Evolutionary conservation across 2,888 invertebrate genomes (phyloP).

Genomic region (Cotesia congregata): DNA sequence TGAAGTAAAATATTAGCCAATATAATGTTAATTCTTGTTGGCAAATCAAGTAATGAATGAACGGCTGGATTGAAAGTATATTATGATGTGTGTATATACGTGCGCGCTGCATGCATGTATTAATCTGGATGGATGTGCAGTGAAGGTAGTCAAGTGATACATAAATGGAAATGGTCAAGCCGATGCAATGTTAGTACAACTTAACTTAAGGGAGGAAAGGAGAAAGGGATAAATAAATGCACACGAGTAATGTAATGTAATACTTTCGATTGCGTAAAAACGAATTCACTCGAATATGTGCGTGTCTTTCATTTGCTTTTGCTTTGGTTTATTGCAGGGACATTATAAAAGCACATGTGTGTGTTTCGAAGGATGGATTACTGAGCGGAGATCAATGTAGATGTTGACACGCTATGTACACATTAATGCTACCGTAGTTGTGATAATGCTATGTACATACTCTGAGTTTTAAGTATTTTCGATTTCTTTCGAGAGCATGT

Average conservation of each 20-base stretch:
- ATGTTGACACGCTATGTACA: not conserved
- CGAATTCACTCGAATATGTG: constrained; percentile 30
- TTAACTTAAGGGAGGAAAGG: not conserved
- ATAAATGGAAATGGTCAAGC: constrained; percentile 25
- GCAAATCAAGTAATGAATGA: constrained; percentile 7
- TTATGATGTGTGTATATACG: not conserved
- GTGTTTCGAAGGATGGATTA: not conserved
- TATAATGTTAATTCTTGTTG: too few relatives aligned
- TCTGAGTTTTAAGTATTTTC: constrained; percentile 17
- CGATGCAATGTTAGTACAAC: not conserved
- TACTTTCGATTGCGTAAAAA: constrained; percentile 39
- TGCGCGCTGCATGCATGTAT: not conserved
- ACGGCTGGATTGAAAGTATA: constrained; percentile 31
- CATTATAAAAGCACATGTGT: not conserved
- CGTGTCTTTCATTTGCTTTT: constrained; percentile 22
- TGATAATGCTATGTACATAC: constrained; percentile 16
- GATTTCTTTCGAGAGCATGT: constrained; percentile 23
- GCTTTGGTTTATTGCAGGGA: not conserved
- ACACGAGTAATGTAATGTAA: constrained; percentile 14
- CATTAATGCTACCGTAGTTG: not conserved
- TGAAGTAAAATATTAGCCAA: too few relatives aligned
- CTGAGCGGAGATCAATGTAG: not conserved
- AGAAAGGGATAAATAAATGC: not conserved
- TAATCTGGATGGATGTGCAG: not conserved
- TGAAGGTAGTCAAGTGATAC: not conserved